Conservation (phyloP, 2,113 vertebrate genomes). For the Dendropsophus ebraccatus region DNA sequence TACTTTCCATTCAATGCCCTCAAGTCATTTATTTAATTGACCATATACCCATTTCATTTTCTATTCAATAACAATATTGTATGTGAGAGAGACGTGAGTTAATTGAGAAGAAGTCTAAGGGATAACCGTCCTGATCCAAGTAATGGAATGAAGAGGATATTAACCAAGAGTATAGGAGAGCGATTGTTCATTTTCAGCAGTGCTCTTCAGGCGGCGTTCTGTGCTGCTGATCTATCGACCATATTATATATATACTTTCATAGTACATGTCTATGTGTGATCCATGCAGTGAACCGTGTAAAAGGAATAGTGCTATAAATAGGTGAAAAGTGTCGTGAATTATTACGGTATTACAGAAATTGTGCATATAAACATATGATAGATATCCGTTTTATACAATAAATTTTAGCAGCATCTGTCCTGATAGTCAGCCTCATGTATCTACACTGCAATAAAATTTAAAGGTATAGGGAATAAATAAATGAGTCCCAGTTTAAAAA, state of each 20-base stretch:
- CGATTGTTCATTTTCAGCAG: not conserved
- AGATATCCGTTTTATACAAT: not conserved
- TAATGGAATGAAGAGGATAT: constrained; percentile 26
- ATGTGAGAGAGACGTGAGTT: constrained; percentile 28
- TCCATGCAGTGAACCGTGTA: constrained; percentile 2
- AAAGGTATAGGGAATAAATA: not conserved
- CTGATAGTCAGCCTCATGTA: not conserved
- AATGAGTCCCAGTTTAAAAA: not conserved
- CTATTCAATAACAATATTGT: constrained; percentile 42
- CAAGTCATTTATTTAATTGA: constrained; percentile 49
- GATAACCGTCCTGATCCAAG: constrained; percentile 16
- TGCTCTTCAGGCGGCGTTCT: constrained; percentile 9
- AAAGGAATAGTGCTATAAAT: not conserved
- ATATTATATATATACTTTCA: not conserved
- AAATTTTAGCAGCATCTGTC: not conserved
- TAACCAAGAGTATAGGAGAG: constrained; percentile 1
- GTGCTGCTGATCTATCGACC: constrained; percentile 20
- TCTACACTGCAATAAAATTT: not conserved
- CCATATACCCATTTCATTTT: constrained; percentile 39
- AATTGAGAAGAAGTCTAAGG: constrained; percentile 36
- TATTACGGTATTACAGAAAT: not conserved
- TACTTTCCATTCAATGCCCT: constrained; percentile 19
- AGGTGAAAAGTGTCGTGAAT: constrained; percentile 1
- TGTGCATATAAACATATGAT: not conserved
- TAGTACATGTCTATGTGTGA: not conserved